These are phyloP conservation scores for Drosophila kambysellisi DNA, from an alignment of 2,888 invertebrate species.

Conservation along the genomic window DNA sequence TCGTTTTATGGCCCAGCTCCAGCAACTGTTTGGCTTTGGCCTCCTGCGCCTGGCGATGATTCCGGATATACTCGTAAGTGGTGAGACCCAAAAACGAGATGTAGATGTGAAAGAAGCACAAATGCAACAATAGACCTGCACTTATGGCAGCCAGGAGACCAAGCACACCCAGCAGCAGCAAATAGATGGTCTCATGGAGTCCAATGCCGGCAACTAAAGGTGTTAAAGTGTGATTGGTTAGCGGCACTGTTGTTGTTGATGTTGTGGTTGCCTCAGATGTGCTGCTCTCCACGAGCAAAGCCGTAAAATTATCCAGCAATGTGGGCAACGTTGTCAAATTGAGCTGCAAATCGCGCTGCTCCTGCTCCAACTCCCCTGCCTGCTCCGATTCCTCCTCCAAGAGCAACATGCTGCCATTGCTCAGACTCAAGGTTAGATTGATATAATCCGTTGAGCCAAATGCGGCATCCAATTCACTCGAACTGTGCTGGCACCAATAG, in stretches of 20 bases:
- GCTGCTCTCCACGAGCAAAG: slow-evolving; percentile 50
- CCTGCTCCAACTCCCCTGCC: slow-evolving; percentile 40
- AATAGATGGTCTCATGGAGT: slow-evolving; percentile 87
- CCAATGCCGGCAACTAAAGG: slow-evolving; percentile 80
- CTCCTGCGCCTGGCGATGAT: slow-evolving; percentile 85
- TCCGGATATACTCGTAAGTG: slow-evolving; percentile 94
- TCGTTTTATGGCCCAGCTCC: slow-evolving; percentile 59
- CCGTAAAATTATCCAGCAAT: slow-evolving; percentile 65
- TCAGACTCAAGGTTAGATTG: slow-evolving; percentile 66
- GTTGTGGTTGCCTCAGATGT: neutral
- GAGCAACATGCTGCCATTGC: slow-evolving; percentile 63
- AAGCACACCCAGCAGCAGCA: slow-evolving; percentile 88
- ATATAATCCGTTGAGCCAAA: slow-evolving; percentile 59
- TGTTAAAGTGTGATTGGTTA: slow-evolving; percentile 40
- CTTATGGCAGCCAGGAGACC: slow-evolving; percentile 91
- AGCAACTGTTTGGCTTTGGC: slow-evolving; percentile 72
- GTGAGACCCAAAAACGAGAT: slow-evolving; percentile 93
- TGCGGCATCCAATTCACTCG: slow-evolving; percentile 2
- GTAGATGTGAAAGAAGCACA: slow-evolving; percentile 95
- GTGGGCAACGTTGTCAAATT: slow-evolving; percentile 63
- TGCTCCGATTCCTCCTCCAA: slow-evolving; percentile 48
- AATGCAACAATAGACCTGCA: slow-evolving; percentile 91
- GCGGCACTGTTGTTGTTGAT: slow-evolving; percentile 10
- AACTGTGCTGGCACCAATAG: slow-evolving; percentile 79
- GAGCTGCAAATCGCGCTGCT: slow-evolving; percentile 12